Evolutionary conservation across 1,140 invertebrate species (phyloP).

Genomic region (Leptinotarsa undecemlineata): DNA sequence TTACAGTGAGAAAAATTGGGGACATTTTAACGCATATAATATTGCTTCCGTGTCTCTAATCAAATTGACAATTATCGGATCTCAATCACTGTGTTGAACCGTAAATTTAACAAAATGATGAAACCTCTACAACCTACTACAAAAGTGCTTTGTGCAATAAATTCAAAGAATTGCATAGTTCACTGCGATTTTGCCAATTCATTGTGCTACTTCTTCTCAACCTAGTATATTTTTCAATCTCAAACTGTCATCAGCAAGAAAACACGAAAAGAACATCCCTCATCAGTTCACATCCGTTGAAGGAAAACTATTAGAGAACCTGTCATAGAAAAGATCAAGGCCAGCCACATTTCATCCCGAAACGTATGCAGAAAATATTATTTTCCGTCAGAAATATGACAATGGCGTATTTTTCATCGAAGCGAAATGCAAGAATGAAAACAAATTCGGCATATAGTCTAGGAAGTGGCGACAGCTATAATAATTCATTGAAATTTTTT

Average conservation of each 20-base stretch:
- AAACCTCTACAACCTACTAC: no score
- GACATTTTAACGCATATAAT: no score
- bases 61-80: no score
- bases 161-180: no score
- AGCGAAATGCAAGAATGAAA: neutral
- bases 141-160: no score
- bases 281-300: neutral
- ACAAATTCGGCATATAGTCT: neutral
- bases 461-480: neutral
- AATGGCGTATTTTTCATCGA: conserved; percentile 15
- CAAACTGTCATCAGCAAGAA: neutral
- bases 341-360: neutral
- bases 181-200: no score
- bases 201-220: no score
- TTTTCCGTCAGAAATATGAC: conserved; percentile 7
- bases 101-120: no score
- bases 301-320: conserved; percentile 14
- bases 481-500: neutral
- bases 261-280: neutral
- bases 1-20: no score
- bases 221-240: no score
- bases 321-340: conserved; percentile 16
- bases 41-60: no score
- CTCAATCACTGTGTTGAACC: no score
- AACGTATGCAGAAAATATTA: conserved; percentile 14